Evolutionary conservation across 2,888 invertebrate genomes (phyloP), one percentile per base, ranked within the genome.

Genomic region (Nephrotoma flavescens): DNA sequence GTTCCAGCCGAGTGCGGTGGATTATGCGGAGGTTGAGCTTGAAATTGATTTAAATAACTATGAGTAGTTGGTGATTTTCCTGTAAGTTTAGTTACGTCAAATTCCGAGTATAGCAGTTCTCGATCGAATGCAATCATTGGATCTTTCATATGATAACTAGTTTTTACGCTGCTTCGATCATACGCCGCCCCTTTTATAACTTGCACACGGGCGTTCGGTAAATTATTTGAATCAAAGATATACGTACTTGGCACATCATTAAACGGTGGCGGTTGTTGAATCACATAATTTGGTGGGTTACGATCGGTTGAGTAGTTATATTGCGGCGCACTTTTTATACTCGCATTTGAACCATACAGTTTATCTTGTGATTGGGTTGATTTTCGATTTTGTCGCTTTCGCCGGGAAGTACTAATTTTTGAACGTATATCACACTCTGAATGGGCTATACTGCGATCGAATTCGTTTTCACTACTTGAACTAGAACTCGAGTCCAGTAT

Each of bases 381-480:
- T 88, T 91, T 91, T 2, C 91, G 90, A 87, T 89, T 91, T 84
- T 91, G 88, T 0, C 91, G 90, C 0, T 91, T 90, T 4, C 90
- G 89, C 15, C 88, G 87, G 87, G 90, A 88, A 41, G 88, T 88
- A 12, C 88, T 88, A 31, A 90, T 90, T 12, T 91, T 90, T 0
- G 90, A 89, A 3, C 93, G 90, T 86, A 93, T 93, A 87, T 93
- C 93, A 52, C 93, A 93, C 88, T 93, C 93, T 0, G 93, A 93
- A 86, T 93, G 93, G 0, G 93, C 93, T 87, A 93, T 90, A 87
- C 90, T 91, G 31, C 90, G 90, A 88, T 92, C 91, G 86, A 89
- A 89, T 11, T 90, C 90, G 86, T 92, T 92, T 88, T 93, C 93
- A 88, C 92, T 92, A 87, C 93, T 93, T 41, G 93, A 93, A 57